These are phyloP conservation scores for Gastrophryne carolinensis DNA, from an alignment of 2,797 vertebrate genomes.

Conservation along the genomic window DNA sequence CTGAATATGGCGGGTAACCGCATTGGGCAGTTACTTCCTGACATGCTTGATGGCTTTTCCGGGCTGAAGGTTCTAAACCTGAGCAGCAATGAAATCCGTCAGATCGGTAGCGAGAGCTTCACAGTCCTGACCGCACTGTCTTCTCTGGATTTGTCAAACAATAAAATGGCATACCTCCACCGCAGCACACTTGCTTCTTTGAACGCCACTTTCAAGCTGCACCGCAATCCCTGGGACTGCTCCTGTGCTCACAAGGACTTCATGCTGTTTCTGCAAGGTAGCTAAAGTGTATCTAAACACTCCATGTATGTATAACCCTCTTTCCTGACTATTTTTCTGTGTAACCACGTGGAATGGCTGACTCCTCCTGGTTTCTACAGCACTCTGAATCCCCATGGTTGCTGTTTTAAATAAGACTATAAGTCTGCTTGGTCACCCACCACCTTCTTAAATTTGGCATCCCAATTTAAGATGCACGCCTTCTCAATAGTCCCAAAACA, in stretches of 20 bases:
- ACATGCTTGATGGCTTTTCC: constrained; percentile 51
- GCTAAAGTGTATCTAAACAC: no score
- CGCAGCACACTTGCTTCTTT: constrained; percentile 54
- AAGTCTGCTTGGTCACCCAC: no score
- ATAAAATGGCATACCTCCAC: constrained; percentile 61
- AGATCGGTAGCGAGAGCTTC: constrained; percentile 57
- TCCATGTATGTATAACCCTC: no score
- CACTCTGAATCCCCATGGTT: no score
- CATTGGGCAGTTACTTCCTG: constrained; percentile 48
- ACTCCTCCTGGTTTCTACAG: no score
- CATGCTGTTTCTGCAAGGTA: constrained; percentile 61
- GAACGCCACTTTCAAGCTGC: constrained; percentile 58
- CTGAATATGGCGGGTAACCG: constrained; percentile 61
- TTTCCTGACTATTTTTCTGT: no score
- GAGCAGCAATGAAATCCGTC: constrained; percentile 61
- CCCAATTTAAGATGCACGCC: no score
- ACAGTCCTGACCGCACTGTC: constrained; percentile 52
- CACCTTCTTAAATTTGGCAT: no score
- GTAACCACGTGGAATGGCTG: no score
- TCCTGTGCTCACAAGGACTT: constrained; percentile 64
- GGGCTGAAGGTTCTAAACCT: constrained; percentile 60
- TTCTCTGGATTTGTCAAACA: constrained; percentile 69
- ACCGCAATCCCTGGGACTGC: constrained; percentile 73
- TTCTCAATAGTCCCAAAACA: no score
- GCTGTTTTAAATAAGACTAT: no score